A percentile compares a stretch with the other conserved stretches of the same genome.
Evolutionary conservation across 2,888 invertebrate genomes (phyloP).

Genomic region (Zootermopsis nevadensis): DNA sequence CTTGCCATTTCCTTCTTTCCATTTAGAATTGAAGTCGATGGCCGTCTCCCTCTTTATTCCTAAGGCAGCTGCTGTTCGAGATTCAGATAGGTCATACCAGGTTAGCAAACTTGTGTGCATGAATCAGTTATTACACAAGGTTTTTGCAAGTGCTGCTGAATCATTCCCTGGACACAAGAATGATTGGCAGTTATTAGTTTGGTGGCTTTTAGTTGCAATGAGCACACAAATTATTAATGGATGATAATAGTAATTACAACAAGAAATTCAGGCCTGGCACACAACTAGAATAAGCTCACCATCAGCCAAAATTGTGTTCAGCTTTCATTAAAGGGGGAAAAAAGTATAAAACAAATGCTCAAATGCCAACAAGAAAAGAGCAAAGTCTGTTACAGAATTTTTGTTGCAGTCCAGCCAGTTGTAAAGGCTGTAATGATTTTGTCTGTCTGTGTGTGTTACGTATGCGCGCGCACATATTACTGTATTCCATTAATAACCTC

Average conservation of each 20-base stretch:
- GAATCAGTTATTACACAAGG: not conserved
- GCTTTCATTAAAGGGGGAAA: not conserved
- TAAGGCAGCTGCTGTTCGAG: not conserved
- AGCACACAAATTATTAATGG: not conserved
- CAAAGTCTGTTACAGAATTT: conserved; percentile 33
- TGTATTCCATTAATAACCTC: conserved; percentile 41
- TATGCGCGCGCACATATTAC: not conserved
- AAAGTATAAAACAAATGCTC: conserved; percentile 40
- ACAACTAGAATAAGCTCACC: conserved; percentile 14
- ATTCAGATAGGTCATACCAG: conserved; percentile 4
- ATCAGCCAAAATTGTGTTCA: conserved; percentile 49
- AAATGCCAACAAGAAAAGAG: conserved; percentile 46
- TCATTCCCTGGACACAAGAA: conserved; percentile 12
- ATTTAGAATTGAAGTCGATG: not conserved
- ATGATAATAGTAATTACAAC: not conserved
- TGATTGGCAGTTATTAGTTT: conserved; percentile 4
- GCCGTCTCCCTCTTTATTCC: not conserved
- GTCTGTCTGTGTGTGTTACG: conserved; percentile 35
- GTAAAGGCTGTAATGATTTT: conserved; percentile 26
- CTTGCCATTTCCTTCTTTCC: conserved; percentile 36
- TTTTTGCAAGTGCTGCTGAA: not conserved
- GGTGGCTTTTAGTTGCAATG: conserved; percentile 41
- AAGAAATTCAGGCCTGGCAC: conserved; percentile 23
- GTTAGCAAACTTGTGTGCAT: not conserved
- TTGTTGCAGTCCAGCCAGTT: conserved; percentile 26